A percentile compares a stretch with the other conserved stretches of the same genome.
Conservation (phyloP, 2,113 vertebrate species). For the Sinocyclocheilus grahami region DNA sequence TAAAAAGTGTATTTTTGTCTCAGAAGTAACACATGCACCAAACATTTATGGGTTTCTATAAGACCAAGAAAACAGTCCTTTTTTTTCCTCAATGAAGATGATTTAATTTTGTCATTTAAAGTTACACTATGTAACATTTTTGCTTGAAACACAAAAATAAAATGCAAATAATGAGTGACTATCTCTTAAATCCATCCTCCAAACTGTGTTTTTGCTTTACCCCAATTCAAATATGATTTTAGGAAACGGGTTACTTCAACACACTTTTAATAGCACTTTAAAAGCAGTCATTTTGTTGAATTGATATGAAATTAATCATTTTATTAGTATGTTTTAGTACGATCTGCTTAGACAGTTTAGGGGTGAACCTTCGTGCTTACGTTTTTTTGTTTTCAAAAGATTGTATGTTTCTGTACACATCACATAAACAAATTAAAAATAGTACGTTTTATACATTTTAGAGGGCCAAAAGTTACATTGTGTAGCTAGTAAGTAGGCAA, state of each 20-base stretch:
- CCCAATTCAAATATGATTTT: too few species aligned
- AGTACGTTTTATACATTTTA: not conserved
- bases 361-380: not conserved
- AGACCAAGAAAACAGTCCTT: not conserved
- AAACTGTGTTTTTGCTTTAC: too few species aligned
- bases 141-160: not conserved
- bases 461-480: not conserved
- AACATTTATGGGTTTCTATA: not conserved
- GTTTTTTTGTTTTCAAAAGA: not conserved
- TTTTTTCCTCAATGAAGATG: not conserved
- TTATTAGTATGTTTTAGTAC: not conserved
- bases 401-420: not conserved
- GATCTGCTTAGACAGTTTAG: not conserved
- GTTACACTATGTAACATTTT: not conserved
- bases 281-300: too few species aligned
- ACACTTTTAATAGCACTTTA: too few species aligned
- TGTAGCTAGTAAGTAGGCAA: not conserved
- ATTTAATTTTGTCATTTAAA: not conserved
- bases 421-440: not conserved
- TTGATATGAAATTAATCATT: not conserved
- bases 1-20: not conserved
- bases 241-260: too few species aligned
- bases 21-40: not conserved
- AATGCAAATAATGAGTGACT: too few species aligned
- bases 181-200: too few species aligned